Base-by-base conservation (phyloP, 2,888 invertebrate genomes). In the Tenthredo distinguenda region DNA sequence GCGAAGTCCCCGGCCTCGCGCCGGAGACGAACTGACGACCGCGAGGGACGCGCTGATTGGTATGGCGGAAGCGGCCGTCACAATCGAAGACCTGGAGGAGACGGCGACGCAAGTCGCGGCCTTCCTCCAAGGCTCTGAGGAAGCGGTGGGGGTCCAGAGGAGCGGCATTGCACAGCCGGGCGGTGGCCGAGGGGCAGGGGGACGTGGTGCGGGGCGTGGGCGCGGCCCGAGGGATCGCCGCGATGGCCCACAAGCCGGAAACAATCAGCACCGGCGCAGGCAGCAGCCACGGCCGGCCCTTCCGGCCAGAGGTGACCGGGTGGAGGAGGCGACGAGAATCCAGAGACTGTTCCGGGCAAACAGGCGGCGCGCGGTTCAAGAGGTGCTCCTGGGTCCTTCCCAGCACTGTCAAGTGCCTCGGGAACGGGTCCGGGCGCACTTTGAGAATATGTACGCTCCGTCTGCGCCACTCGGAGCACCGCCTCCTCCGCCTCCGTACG, bases 361-460 rank as follows among this genome's bases (percentile, higher is more conserved):
- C 68, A 26, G 68, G 15, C 34, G 68, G 81, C 31, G 15, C 47
- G 37, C 76, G 50, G 74, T 34, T 26, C 81, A 68, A 47, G 37
- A 55, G 58, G 83, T n/a, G 79, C 50, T 58, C 55, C 79, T 37
- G 82, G 77, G 26, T 40, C 85, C 34, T 47, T 62, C 26, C 26
- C 26, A 26, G 26, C 26, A 26, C 26, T 26, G 26, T 26, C 26
- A 26, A 26, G 26, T 26, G 26, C 26, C 26, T 26, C 26, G 26
- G 26, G 26, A 26, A 26, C 26, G 26, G 26, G 26, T 26, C 26
- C 26, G 26, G 26, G 26, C 26, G 26, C 26, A 26, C 26, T 26
- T 26, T 26, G 26, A 26, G 26, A 26, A 26, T 26, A 26, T 26
- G 26, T 26, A 26, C 26, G 26, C 26, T 26, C 26, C 26, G 26